Base-by-base conservation (phyloP, 2,113 vertebrate species). In the Callospermophilus lateralis region DNA sequence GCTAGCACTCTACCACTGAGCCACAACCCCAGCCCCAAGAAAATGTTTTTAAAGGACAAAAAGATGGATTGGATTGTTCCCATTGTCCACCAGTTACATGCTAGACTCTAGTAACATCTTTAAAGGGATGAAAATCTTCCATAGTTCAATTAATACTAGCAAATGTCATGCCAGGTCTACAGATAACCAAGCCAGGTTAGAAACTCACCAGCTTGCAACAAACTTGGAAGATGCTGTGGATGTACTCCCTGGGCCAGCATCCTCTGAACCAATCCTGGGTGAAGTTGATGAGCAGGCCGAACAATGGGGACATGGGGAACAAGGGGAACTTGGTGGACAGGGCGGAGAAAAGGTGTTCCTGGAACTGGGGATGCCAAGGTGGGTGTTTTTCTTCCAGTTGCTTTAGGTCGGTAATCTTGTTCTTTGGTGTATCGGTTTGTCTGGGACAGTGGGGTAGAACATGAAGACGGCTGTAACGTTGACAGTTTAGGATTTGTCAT, bases 191-290 rank as follows among this genome's bases (percentile, higher is more conserved):
- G 26, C 2, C 63, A 42, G 76, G 0, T 0, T 88, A 28, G 34
- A 89, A 93, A 98, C 88, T 98, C 94, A 99, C 99, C 99, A 98
- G 99, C 99, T 98, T 99, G 99, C 74, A 99, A 98, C 73, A 99
- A 98, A 78, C 99, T 98, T 84, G 99, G 99, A 65, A 99, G 99
- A 93, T 99, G 99, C 80, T 99, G 99, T 0, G 99, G 99, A 96
- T 99, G 99, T 87, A 99, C 98, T 70, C 99, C 99, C 96, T 99
- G 99, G 24, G 99, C 99, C 95, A 99, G 98, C 99, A 99, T 99
- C 98, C 99, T 99, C 78, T 99, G 99, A 97, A 99, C 99, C 96
- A 99, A 67, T 89, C 99, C 99, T 90, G 99, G 99, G 98, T 99
- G 99, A 90, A 99, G 98, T 97, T 99, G 99, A 91, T 99, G 99